Conservation (phyloP, 1,140 invertebrate genomes). For the Aphaenogaster floridana region DNA sequence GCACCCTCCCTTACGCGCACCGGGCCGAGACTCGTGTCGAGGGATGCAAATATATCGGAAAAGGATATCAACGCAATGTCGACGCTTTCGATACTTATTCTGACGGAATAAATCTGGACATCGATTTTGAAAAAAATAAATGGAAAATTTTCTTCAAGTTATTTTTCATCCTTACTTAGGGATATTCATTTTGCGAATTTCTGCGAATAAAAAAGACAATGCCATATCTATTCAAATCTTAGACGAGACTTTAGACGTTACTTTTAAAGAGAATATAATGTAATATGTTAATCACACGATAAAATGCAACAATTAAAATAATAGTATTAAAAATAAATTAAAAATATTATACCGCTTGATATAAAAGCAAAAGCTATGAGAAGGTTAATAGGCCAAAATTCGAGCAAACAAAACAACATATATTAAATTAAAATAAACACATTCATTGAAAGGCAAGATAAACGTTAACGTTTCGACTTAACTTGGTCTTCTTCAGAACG, state of each 20-base stretch:
- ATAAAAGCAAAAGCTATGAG: no score
- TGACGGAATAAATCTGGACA: background rate
- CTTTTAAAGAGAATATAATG: background rate
- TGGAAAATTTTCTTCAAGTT: background rate
- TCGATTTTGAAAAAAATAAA: background rate
- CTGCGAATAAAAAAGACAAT: background rate
- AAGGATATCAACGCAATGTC: slow-evolving; percentile 7
- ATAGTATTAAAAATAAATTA: no score
- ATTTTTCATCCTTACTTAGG: background rate
- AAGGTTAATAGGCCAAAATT: no score
- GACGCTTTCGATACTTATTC: background rate
- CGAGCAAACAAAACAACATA: no score
- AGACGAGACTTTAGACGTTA: background rate
- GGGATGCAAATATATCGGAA: slow-evolving; percentile 46
- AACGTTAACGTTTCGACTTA: no score
- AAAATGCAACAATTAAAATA: background rate
- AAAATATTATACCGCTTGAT: no score
- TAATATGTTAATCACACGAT: background rate
- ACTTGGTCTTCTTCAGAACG: no score
- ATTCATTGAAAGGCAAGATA: no score
- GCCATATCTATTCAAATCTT: background rate
- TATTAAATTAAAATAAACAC: no score
- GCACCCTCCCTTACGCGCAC: slow-evolving; percentile 77
- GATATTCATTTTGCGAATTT: background rate
- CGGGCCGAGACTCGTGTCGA: slow-evolving; percentile 67